Conservation (phyloP, 2,113 vertebrate genomes). For the Mesembrinibis cayennensis region DNA sequence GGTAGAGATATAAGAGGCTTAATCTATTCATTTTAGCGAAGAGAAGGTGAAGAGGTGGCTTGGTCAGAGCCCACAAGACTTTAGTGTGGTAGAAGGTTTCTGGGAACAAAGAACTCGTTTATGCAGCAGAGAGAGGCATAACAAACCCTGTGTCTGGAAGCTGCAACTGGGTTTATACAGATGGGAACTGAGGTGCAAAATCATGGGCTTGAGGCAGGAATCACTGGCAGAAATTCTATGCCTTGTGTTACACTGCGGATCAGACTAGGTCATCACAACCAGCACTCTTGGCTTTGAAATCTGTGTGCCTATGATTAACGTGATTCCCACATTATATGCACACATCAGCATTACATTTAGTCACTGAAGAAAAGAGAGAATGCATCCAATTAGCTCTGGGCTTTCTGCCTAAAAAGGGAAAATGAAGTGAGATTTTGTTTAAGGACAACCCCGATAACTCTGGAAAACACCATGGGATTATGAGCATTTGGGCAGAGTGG, state of each 20-base stretch:
- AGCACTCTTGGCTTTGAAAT: slow-evolving; percentile 59
- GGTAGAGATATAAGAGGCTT: background rate
- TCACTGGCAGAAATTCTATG: slow-evolving; percentile 52
- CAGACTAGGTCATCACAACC: slow-evolving; percentile 61
- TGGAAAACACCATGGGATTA: background rate
- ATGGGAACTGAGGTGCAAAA: slow-evolving; percentile 64
- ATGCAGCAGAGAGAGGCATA: slow-evolving; percentile 21
- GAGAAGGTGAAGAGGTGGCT: slow-evolving; percentile 2
- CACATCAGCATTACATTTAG: slow-evolving; percentile 65
- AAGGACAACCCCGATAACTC: slow-evolving; percentile 4
- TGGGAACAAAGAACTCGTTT: slow-evolving; percentile 43
- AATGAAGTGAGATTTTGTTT: slow-evolving; percentile 65
- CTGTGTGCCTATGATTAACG: slow-evolving; percentile 56
- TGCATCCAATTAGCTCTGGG: slow-evolving; percentile 60
- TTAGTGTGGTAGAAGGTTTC: slow-evolving; percentile 39
- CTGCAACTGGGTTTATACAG: slow-evolving; percentile 35
- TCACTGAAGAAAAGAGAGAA: slow-evolving; percentile 58
- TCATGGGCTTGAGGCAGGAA: slow-evolving; percentile 47
- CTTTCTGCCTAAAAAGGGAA: slow-evolving; percentile 58
- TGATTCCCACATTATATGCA: slow-evolving; percentile 70
- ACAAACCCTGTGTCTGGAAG: slow-evolving; percentile 54
- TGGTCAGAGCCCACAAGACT: slow-evolving; percentile 22
- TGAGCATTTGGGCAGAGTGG: slow-evolving; percentile 16
- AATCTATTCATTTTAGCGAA: slow-evolving; percentile 11
- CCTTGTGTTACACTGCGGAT: slow-evolving; percentile 12